Percentiles rank a stretch among this genome's conserved stretches.
phyloP scores from a whole-genome alignment of 2,888 invertebrate species.

The Oxytorus armatus region DNA sequence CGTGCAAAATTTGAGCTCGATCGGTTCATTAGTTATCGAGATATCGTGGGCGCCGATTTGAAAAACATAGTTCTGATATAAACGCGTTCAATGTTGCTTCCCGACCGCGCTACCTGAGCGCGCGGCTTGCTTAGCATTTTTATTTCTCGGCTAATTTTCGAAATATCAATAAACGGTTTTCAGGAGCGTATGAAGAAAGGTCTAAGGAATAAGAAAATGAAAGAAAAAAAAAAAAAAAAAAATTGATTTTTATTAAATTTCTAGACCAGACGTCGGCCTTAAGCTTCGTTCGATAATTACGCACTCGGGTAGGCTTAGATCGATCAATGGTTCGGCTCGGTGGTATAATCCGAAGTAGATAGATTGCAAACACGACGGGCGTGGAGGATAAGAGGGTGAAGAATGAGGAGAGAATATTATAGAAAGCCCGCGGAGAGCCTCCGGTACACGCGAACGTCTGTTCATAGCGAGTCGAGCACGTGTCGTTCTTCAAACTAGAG shows the following conservation, averaged over 20 bases:
- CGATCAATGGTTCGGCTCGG: slow-evolving; percentile 24
- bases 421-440: slow-evolving; percentile 40
- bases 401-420: slow-evolving; percentile 47
- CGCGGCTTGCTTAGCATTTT: too few species aligned
- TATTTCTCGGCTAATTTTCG: too few species aligned
- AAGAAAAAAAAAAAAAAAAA: too few species aligned
- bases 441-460: slow-evolving; percentile 42
- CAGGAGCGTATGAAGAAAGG: too few species aligned
- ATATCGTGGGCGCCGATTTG: too few species aligned
- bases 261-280: neutral
- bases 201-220: too few species aligned
- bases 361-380: slow-evolving; percentile 51
- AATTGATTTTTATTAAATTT: neutral
- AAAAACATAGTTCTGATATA: too few species aligned
- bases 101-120: too few species aligned
- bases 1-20: too few species aligned
- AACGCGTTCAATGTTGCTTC: too few species aligned
- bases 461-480: slow-evolving; percentile 65
- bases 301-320: slow-evolving; percentile 10
- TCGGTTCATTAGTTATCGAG: too few species aligned
- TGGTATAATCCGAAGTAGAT: slow-evolving; percentile 35
- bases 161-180: too few species aligned
- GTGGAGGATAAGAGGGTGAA: slow-evolving; percentile 30
- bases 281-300: neutral
- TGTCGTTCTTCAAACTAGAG: slow-evolving; percentile 57